A percentile compares a stretch with the other conserved stretches of the same genome.
These are phyloP conservation scores for Caprella mutica DNA, from an alignment of 2,888 invertebrate genomes.

Conservation along the genomic window DNA sequence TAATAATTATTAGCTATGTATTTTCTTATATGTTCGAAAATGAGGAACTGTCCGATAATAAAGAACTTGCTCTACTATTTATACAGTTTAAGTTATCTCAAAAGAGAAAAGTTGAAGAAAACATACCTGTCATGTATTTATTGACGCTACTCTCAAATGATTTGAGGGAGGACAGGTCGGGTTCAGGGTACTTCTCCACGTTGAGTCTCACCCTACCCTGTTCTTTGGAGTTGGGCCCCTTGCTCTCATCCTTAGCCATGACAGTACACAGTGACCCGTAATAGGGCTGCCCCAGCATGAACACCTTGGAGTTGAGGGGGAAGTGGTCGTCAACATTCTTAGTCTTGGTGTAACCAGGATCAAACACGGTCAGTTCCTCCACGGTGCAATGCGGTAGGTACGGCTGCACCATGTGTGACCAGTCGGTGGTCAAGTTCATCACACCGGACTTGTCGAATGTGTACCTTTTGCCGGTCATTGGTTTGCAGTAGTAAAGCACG, in stretches of 20 bases:
- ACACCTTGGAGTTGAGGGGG: slow-evolving; percentile 54
- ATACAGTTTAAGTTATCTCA: too few species aligned
- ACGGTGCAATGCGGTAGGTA: slow-evolving; percentile 62
- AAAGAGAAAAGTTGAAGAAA: too few species aligned
- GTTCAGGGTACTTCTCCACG: slow-evolving; percentile 47
- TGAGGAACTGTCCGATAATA: too few species aligned
- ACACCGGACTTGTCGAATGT: slow-evolving; percentile 50
- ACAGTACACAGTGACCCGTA: slow-evolving; percentile 68
- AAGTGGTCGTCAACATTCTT: slow-evolving; percentile 54
- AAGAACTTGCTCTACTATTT: too few species aligned
- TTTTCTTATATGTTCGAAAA: too few species aligned
- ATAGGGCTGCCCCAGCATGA: slow-evolving; percentile 64
- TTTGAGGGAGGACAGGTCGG: slow-evolving; percentile 41
- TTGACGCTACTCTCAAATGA: slow-evolving; percentile 38
- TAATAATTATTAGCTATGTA: too few species aligned
- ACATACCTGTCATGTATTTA: slow-evolving; percentile 5
- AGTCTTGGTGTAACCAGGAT: slow-evolving; percentile 42
- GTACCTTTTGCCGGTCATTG: slow-evolving; percentile 53
- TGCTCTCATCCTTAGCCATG: background rate
- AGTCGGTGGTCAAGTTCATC: slow-evolving; percentile 54
- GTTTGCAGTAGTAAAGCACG: slow-evolving; percentile 54
- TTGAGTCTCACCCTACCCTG: slow-evolving; percentile 52
- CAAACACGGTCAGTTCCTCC: slow-evolving; percentile 45
- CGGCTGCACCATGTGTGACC: slow-evolving; percentile 51
- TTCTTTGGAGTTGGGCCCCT: slow-evolving; percentile 43